These are phyloP conservation scores for Ptyas mucosa DNA, from an alignment of 2,113 vertebrate species.

Conservation along the genomic window DNA sequence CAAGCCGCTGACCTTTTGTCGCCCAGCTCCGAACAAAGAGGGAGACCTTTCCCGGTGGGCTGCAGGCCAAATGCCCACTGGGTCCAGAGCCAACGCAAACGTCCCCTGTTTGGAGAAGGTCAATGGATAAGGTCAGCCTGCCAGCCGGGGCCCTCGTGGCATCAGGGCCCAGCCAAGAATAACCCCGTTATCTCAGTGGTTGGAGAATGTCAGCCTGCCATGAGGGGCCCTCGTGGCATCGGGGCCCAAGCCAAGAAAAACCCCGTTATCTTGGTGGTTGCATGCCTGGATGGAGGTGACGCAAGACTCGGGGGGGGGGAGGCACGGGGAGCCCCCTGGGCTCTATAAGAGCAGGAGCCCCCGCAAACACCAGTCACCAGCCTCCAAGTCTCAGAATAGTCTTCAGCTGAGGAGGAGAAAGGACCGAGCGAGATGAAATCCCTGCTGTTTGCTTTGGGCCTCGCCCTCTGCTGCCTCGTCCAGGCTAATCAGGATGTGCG, in stretches of 20 bases:
- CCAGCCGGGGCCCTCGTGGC: neutral
- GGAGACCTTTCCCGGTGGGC: neutral
- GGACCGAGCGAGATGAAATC: neutral
- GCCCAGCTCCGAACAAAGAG: neutral
- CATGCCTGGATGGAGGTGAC: neutral
- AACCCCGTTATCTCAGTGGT: too few species aligned
- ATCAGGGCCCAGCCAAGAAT: neutral
- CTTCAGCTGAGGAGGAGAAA: neutral
- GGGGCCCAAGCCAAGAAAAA: neutral
- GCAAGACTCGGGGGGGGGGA: neutral
- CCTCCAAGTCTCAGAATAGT: neutral
- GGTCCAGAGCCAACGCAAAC: neutral
- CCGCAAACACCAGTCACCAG: fast-evolving
- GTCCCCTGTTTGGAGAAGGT: neutral
- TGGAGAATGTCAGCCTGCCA: too few species aligned
- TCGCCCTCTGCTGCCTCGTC: neutral
- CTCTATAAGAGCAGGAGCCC: neutral
- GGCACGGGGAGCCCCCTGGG: too few species aligned
- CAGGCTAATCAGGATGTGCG: neutral
- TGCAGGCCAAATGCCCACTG: neutral
- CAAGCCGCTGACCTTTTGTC: neutral
- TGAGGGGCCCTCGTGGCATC: too few species aligned
- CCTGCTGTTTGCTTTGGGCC: neutral
- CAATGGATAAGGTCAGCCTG: neutral
- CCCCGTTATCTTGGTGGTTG: neutral